Evolutionary conservation across 2,113 vertebrate genomes (phyloP), one percentile per base, ranked within the genome.

Genomic region (Alligator mississippiensis): DNA sequence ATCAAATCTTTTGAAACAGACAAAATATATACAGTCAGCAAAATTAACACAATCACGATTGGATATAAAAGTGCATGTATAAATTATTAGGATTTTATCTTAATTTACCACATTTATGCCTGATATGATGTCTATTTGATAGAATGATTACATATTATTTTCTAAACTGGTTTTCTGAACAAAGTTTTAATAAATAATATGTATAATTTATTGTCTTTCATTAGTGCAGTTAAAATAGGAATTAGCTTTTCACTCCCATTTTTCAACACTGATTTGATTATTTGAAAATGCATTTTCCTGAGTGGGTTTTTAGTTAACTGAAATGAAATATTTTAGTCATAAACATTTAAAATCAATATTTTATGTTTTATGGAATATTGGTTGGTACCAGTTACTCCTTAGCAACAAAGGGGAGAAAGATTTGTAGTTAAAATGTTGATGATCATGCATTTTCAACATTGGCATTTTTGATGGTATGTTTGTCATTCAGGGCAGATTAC

Each of bases 331-430:
- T 94, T 47, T 91, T 30, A 87, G 70, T 87, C 76, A 90, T 70
- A 92, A 87, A 93, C 63, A 91, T 93, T 97, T 97, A 93, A 96
- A 98, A 97, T 98, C 93, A 95, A 95, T 97, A 96, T 95, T 96
- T 91, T 87, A 96, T 94, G 57, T 84, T 97, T 97, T 94, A 90
- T 95, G 87, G 90, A 96, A 92, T 85, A 87, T 80, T 92, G 88
- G 60, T 95, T 2, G 82, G 80, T 82, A 94, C 86, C 85, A 96
- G 93, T 88, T 93, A 66, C 61, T 94, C 57, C 76, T 96, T 78
- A 89, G 93, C 77, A 91, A 63, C 27, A 27, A 80, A 89, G 64
- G 55, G 93, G 47, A 78, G 81, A 78, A 15, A 91, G 72, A 91
- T 77, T 84, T 72, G 57, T 82, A 82, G 90, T 81, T 87, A 84